Base-by-base conservation (phyloP, 2,888 invertebrate species). In the Calephelis perditalis region DNA sequence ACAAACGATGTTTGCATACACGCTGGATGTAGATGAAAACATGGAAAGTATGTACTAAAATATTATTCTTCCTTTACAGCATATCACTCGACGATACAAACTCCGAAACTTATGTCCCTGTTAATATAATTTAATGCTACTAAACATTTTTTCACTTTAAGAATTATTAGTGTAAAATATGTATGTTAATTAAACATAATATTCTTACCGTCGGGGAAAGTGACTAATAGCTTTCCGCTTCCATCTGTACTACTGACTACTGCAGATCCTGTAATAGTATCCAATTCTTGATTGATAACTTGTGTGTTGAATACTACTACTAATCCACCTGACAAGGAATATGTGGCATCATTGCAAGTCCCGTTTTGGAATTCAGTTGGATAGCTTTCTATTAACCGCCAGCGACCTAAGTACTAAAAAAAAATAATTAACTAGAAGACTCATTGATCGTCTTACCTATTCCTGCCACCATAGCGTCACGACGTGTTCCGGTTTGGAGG, bases 201-300 rank as follows among this genome's bases (percentile, higher is more conserved):
- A 43, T n/a, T 71, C 75, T 73, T 54, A 67, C 65, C 61, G 15
- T 46, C 43, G 36, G 68, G 67, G 15, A 63, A 58, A 15, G 60
- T 91, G 80, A 93, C 93, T 1, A 92, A 87, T 0, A 94, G 89
- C n/a, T 91, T 85, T 61, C 91, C 94, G 59, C 83, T 87, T 1
- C 86, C 84, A 71, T 94, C 94, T 68, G 91, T 92, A 0, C 92
- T 92, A 26, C 90, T 72, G 0, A 76, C 10, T 0, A 65, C 57
- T 43, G 81, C 84, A 2, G 72, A 66, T 40, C 83, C 84, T 46
- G 69, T 67, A 26, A 78, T 75, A 3, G 71, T 69, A 52, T 63
- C 64, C 2, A 85, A 68, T 0, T 64, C 62, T 59, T 75, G 71
- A 40, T 77, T 65, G 56, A 76, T 60, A 8, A 85, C 83, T 63